Conservation (phyloP, 2,797 vertebrate species). For the Artibeus lituratus region DNA sequence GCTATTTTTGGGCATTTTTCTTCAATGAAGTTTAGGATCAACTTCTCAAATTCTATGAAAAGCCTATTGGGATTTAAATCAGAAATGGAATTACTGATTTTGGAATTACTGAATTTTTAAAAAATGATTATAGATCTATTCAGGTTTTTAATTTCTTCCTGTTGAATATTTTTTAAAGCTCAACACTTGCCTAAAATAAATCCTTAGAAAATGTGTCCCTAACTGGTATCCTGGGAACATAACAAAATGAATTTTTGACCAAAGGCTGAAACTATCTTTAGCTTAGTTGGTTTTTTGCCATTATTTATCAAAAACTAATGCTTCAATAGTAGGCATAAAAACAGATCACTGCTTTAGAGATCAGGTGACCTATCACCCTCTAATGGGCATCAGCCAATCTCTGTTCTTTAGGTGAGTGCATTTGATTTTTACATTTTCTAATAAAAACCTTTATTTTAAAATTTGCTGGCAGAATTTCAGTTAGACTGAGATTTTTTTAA, state of each 20-base stretch:
- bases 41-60: neutral
- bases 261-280: neutral
- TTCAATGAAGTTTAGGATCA: neutral
- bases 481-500: conserved; percentile 40
- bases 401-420: neutral
- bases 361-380: neutral
- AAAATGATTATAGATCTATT: neutral
- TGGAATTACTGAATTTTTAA: neutral
- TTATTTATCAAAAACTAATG: conserved; percentile 13
- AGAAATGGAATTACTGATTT: neutral
- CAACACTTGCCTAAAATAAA: conserved; percentile 34
- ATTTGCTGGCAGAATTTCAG: conserved; percentile 25
- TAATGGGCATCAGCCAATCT: neutral
- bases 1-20: neutral
- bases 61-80: neutral
- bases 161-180: conserved; percentile 6
- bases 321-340: conserved; percentile 2
- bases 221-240: neutral
- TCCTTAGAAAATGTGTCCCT: neutral
- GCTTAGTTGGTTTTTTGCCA: neutral
- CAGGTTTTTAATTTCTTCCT: conserved; percentile 6
- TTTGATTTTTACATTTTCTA: conserved; percentile 10
- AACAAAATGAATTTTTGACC: conserved; percentile 18
- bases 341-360: neutral
- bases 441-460: conserved; percentile 23